Conservation (phyloP, 2,113 vertebrate genomes). For the Aphelocoma coerulescens region DNA sequence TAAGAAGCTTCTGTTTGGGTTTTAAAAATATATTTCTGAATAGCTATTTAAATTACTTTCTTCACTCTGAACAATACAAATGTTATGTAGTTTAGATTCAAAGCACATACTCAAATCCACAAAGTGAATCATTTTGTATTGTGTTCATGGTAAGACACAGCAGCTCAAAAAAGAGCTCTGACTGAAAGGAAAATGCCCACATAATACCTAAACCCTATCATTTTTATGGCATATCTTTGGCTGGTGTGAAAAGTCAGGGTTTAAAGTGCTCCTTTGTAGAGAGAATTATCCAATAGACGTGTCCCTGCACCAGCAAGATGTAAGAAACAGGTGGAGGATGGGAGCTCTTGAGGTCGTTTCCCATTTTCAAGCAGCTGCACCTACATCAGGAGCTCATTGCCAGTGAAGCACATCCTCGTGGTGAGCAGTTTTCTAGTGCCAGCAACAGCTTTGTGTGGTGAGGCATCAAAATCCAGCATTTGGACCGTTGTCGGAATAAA, state of each 20-base stretch:
- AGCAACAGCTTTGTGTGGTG: background rate
- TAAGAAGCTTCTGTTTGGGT: background rate
- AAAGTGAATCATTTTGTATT: background rate
- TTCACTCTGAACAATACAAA: background rate
- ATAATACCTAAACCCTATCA: fast-evolving
- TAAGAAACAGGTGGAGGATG: background rate
- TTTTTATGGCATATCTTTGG: background rate
- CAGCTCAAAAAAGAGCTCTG: background rate
- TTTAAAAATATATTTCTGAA: background rate
- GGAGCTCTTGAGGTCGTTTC: background rate
- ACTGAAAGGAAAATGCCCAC: background rate
- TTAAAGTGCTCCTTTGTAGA: background rate
- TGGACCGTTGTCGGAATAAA: background rate
- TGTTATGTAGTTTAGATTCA: fast-evolving
- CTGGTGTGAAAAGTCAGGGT: background rate
- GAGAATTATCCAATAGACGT: background rate
- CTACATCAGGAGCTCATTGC: fast-evolving
- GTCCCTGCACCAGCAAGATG: background rate
- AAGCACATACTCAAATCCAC: background rate
- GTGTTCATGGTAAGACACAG: background rate
- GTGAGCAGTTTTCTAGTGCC: background rate
- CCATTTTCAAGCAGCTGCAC: background rate
- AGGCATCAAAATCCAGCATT: background rate
- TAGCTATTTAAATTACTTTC: background rate
- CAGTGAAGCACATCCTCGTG: background rate